Conservation (phyloP, 2,888 invertebrate genomes). For the Didymodactylos carnosus region DNA sequence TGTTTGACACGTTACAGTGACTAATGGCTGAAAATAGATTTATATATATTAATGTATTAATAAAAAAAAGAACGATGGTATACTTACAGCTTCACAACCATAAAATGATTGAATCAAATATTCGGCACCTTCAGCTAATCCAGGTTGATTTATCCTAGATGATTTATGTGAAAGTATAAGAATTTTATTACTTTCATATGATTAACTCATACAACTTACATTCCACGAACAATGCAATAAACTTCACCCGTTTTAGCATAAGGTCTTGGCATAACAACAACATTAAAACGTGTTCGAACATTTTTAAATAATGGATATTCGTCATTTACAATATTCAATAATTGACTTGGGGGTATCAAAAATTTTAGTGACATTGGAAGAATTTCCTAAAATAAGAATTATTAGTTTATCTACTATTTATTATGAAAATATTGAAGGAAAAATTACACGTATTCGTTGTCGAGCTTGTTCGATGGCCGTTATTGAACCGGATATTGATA, state of each 20-base stretch:
- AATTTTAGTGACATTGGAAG: not conserved
- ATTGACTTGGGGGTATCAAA: not conserved
- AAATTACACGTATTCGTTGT: not conserved
- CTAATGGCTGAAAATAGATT: no score
- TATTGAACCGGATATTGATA: not conserved
- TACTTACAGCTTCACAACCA: not conserved
- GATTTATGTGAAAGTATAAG: no score
- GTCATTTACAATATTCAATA: not conserved
- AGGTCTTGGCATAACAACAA: not conserved
- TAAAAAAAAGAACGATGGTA: no score
- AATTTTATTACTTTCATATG: no score
- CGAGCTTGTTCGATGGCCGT: not conserved
- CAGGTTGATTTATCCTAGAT: not conserved
- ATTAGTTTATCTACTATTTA: no score
- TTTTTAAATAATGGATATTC: not conserved
- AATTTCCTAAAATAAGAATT: no score
- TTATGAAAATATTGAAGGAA: no score
- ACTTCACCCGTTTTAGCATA: not conserved
- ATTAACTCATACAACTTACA: no score
- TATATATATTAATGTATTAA: no score
- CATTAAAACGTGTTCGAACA: not conserved
- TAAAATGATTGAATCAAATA: not conserved
- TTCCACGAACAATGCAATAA: not conserved
- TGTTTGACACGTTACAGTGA: not conserved
- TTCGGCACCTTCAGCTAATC: not conserved